Conservation (phyloP, 2,797 vertebrate genomes). For the Phalanger gymnotis region DNA sequence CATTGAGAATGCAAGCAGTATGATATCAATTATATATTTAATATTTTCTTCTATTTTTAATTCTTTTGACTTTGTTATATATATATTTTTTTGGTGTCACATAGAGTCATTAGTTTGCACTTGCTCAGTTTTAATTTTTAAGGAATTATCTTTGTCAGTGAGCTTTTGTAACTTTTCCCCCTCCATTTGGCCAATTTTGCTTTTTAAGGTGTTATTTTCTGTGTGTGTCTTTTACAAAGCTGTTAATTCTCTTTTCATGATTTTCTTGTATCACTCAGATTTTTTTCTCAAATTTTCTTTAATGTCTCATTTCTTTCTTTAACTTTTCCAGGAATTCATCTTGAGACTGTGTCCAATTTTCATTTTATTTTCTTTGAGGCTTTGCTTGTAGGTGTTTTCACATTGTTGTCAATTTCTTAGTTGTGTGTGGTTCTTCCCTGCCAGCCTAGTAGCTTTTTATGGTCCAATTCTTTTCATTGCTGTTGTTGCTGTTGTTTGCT, state of each 20-base stretch:
- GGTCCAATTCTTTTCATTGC: neutral
- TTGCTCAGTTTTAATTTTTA: neutral
- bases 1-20: neutral
- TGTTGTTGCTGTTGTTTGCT: neutral
- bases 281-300: neutral
- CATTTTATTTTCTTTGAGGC: neutral
- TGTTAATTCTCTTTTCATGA: neutral
- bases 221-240: neutral
- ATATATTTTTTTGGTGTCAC: neutral
- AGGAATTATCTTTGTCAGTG: neutral
- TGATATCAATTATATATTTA: neutral
- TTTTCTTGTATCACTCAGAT: accelerated
- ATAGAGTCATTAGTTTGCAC: neutral
- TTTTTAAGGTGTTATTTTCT: neutral
- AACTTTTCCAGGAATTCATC: neutral
- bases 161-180: neutral
- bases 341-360: neutral
- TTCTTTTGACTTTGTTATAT: neutral
- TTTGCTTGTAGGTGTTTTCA: neutral
- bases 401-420: neutral
- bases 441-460: neutral
- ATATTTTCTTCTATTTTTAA: neutral
- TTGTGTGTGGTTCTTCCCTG: neutral
- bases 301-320: neutral
- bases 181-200: neutral